Conservation (phyloP, 2,797 vertebrate species). For the Megalops cyprinoides region DNA sequence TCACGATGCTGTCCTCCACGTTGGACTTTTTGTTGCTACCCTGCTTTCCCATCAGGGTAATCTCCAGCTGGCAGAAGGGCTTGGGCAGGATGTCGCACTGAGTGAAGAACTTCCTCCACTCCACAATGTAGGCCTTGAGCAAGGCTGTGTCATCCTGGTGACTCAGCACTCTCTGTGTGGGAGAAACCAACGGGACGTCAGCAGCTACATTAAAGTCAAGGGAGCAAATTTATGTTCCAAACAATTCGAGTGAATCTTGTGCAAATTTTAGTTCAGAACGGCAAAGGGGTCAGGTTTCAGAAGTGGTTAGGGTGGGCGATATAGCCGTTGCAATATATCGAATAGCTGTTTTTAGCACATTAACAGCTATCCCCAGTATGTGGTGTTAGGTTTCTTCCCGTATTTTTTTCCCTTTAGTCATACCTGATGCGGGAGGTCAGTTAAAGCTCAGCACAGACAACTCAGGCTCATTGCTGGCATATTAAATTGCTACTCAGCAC, state of each 20-base stretch:
- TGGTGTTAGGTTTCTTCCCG: no score
- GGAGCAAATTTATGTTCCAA: neutral
- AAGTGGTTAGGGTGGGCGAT: no score
- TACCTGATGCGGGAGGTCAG: no score
- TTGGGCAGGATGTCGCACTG: slow-evolving; percentile 96
- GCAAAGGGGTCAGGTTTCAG: no score
- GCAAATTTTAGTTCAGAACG: neutral
- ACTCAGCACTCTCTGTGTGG: slow-evolving; percentile 87
- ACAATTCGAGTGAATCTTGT: no score
- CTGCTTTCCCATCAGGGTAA: slow-evolving; percentile 86
- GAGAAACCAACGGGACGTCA: neutral
- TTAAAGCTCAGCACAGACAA: no score
- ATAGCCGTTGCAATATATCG: no score
- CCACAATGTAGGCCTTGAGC: slow-evolving; percentile 94
- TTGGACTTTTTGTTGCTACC: slow-evolving; percentile 96
- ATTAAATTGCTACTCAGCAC: no score
- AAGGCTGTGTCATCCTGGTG: slow-evolving; percentile 96
- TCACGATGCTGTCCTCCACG: slow-evolving; percentile 94
- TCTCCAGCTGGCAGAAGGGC: slow-evolving; percentile 95
- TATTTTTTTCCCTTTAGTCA: no score
- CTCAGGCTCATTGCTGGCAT: no score
- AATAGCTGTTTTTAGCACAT: no score
- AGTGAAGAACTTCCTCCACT: slow-evolving; percentile 98
- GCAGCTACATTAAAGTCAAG: neutral
- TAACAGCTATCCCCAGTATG: no score